Base-by-base conservation (phyloP, 2,797 vertebrate genomes). In the Heteromormyrus szaboi region DNA sequence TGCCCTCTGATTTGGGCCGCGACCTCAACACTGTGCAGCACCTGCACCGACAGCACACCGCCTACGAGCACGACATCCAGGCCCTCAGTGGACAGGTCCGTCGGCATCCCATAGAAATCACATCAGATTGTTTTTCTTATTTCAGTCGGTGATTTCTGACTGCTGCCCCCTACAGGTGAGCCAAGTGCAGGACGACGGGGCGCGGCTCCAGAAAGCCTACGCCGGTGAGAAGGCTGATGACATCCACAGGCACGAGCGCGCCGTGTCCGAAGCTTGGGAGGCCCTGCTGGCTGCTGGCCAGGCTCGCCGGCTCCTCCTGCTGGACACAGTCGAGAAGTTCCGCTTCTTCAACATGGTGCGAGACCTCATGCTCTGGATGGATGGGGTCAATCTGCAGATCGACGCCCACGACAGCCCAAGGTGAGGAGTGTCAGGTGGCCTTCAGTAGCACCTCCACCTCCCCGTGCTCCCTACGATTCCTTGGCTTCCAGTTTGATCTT, bases 341-440 rank as follows among this genome's bases (percentile, higher is more conserved):
- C 97, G 98, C 93, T 98, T 99, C 93, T 97, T 98, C 91, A 97
- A 97, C 2, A 95, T 97, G 79, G 97, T 98, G 87, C 97, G 97
- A 17, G 98, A 98, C 92, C 96, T 98, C 89, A 96, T 97, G 93
- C 96, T 99, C 92, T 99, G 98, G 98, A 99, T 98, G 96, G 97
- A 99, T 9, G 97, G 97, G 65, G 96, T 98, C 92, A 97, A 97
- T 94, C 95, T 97, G 65, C 97, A 97, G 93, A 98, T 99, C 87
- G 95, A 96, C 0, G 96, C 94, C 93, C 89, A 94, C 93, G 97
- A 98, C 84, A 96, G 97, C 48, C 97, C 97, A 29, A 96, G 98
- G 98, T 98, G 92, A 88, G 91, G 89, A 72, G 29, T 37, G 59
- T 54, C 83, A 29, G 37, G 76, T 83, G 25, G 44, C 46, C 22